Evolutionary conservation across 1,140 invertebrate genomes (phyloP).

Genomic region (Thrips palmi): DNA sequence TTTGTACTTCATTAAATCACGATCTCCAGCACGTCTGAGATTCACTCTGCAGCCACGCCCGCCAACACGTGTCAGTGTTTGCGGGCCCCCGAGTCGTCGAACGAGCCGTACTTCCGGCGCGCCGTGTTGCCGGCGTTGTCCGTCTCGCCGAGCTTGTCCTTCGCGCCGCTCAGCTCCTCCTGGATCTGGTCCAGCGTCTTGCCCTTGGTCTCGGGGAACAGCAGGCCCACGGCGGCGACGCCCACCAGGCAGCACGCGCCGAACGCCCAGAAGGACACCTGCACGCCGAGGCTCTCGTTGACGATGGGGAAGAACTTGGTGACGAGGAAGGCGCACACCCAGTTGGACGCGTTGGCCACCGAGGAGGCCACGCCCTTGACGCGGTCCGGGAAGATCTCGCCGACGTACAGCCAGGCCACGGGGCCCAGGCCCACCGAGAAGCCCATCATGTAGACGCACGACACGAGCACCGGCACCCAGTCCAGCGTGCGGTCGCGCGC

Average conservation of each 20-base stretch:
- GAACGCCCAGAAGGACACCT: constrained; percentile 64
- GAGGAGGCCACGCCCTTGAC: constrained; percentile 56
- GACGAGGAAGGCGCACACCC: constrained; percentile 61
- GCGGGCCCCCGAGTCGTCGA: too few species aligned
- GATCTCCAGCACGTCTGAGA: too few species aligned
- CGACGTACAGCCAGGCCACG: constrained; percentile 62
- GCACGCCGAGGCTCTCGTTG: constrained; percentile 30
- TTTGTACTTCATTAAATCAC: too few species aligned
- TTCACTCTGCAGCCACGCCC: too few species aligned
- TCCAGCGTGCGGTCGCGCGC: constrained; percentile 28
- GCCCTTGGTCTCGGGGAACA: constrained; percentile 84
- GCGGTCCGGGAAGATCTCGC: constrained; percentile 50
- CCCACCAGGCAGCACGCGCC: constrained; percentile 47
- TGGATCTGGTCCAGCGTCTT: constrained; percentile 73
- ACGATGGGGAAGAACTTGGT: constrained; percentile 56
- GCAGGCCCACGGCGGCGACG: constrained; percentile 48
- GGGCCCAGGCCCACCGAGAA: constrained; percentile 62
- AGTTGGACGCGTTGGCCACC: constrained; percentile 46
- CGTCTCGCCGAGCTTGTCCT: too few species aligned
- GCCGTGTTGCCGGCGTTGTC: too few species aligned
- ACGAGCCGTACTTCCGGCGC: too few species aligned
- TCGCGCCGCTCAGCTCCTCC: constrained; percentile 31
- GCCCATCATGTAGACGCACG: constrained; percentile 56
- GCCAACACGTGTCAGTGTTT: too few species aligned
- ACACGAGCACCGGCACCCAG: constrained; percentile 48